phyloP scores from a whole-genome alignment of 2,797 vertebrate genomes.

The Scyliorhinus canicula region DNA sequence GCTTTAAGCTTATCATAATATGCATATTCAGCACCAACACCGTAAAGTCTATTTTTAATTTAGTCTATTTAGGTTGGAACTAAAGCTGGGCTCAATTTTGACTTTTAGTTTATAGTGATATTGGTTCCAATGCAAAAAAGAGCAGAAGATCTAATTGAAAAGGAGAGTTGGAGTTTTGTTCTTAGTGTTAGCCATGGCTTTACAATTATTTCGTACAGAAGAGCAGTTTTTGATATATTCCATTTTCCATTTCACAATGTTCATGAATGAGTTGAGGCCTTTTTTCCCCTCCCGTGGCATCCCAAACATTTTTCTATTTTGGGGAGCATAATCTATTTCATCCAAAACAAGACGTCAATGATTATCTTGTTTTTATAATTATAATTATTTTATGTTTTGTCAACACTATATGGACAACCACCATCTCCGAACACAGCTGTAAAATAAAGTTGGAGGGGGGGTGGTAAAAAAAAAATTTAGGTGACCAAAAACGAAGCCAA shows the following conservation, averaged over 20 bases:
- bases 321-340: neutral
- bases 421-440: neutral
- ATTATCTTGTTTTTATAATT: neutral
- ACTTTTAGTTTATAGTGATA: neutral
- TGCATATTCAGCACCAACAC: neutral
- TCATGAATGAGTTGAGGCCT: neutral
- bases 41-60: neutral
- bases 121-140: conserved; percentile 5
- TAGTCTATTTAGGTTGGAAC: neutral
- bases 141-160: neutral
- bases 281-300: neutral
- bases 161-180: neutral
- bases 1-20: neutral
- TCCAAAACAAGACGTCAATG: neutral
- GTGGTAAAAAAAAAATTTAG: neutral
- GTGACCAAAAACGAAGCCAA: neutral
- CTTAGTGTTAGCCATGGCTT: neutral
- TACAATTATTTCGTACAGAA: neutral
- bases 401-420: neutral
- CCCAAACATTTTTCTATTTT: neutral
- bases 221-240: neutral
- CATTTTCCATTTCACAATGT: neutral
- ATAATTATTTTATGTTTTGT: neutral
- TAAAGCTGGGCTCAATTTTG: neutral
- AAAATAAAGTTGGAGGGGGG: neutral